Conservation (phyloP, 2,113 vertebrate species). For the Hymenochirus boettgeri region DNA sequence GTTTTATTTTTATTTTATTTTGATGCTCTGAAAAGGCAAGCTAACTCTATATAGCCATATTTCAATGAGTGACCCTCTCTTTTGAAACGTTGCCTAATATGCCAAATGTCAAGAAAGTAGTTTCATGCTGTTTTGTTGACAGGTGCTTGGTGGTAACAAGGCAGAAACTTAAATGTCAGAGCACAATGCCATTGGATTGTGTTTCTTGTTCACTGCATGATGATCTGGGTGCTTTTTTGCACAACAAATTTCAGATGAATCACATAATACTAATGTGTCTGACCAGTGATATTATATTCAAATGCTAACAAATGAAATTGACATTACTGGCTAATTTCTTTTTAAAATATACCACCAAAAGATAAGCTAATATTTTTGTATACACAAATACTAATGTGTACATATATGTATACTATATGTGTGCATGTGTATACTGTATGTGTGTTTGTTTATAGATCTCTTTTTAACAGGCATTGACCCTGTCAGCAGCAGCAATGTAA, state of each 20-base stretch:
- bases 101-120: conserved; percentile 36
- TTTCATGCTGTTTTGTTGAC: conserved; percentile 34
- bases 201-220: neutral
- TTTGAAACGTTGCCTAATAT: conserved; percentile 24
- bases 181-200: conserved; percentile 18
- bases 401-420: too few species aligned
- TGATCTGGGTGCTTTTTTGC: neutral
- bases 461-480: too few species aligned
- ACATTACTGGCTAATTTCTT: too few species aligned
- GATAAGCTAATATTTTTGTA: too few species aligned
- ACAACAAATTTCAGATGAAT: neutral
- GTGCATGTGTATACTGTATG: too few species aligned
- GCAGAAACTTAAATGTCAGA: conserved; percentile 28
- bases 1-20: conserved; percentile 7
- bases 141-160: conserved; percentile 19
- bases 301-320: too few species aligned
- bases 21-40: conserved; percentile 12
- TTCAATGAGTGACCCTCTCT: conserved; percentile 35
- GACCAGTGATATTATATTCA: too few species aligned
- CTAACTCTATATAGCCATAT: conserved; percentile 2
- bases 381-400: too few species aligned
- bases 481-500: too few species aligned
- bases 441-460: too few species aligned
- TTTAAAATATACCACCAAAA: too few species aligned
- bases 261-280: too few species aligned